A percentile compares a stretch with the other conserved stretches of the same genome.
phyloP scores from a whole-genome alignment of 2,797 vertebrate species.

The Urocyon cinereoargenteus region DNA sequence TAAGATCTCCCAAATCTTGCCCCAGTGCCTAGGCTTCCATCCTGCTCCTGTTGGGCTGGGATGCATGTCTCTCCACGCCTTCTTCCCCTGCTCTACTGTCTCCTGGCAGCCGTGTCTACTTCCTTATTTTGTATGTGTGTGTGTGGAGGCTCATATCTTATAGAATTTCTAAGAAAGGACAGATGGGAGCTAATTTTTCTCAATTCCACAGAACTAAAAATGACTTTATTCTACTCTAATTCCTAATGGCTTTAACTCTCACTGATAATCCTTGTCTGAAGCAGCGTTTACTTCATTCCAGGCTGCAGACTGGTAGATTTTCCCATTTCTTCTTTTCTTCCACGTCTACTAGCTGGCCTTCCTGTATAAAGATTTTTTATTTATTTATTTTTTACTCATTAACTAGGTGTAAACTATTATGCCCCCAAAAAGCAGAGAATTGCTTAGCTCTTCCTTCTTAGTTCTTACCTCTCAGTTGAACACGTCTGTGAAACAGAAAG shows the following conservation, averaged over 20 bases:
- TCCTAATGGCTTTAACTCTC: background rate
- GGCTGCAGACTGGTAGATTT: background rate
- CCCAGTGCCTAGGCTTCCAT: background rate
- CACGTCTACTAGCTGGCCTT: background rate
- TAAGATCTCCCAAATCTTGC: background rate
- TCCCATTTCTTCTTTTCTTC: background rate
- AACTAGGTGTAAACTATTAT: background rate
- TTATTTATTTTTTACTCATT: background rate
- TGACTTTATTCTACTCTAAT: background rate
- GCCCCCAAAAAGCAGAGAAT: background rate
- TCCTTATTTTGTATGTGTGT: background rate
- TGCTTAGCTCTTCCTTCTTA: background rate
- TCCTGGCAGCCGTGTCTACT: background rate
- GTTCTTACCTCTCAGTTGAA: background rate
- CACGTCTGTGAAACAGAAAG: background rate
- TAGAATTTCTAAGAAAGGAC: background rate
- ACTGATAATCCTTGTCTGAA: background rate
- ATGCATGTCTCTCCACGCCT: background rate
- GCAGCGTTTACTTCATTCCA: background rate
- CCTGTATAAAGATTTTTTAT: background rate
- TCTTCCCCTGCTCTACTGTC: background rate
- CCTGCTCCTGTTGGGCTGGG: background rate
- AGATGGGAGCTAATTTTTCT: background rate
- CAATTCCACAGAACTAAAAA: background rate
- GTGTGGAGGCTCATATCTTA: background rate